These are phyloP conservation scores for Sisyra terminalis DNA, from an alignment of 2,888 invertebrate species.

Conservation along the genomic window DNA sequence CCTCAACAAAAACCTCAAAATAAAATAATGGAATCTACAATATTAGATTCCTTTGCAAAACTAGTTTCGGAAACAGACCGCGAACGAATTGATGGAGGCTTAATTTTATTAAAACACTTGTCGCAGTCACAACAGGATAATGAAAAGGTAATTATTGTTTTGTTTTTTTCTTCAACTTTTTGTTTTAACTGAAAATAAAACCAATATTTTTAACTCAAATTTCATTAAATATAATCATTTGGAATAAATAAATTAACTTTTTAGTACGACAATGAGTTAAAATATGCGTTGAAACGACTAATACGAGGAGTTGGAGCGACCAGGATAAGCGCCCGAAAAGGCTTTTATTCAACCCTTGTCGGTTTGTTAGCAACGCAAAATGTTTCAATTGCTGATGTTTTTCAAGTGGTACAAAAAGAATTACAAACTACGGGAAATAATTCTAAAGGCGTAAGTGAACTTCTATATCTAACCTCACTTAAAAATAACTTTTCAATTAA, in stretches of 20 bases:
- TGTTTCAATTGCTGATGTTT: conserved; percentile 32
- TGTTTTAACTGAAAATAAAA: conserved; percentile 13
- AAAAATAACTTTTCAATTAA: conserved; percentile 2
- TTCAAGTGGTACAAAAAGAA: conserved; percentile 44
- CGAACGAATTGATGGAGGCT: conserved; percentile 25
- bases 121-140: conserved; percentile 17
- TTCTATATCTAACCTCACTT: conserved; percentile 5
- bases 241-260: conserved; percentile 13
- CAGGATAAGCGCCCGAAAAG: conserved; percentile 40
- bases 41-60: conserved; percentile 29
- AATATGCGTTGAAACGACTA: conserved; percentile 49
- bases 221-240: conserved; percentile 30
- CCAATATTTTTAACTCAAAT: conserved; percentile 19
- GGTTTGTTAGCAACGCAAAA: conserved; percentile 33
- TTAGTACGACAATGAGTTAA: conserved; percentile 42
- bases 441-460: conserved; percentile 46
- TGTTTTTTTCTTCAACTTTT: conserved; percentile 4
- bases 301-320: conserved; percentile 58
- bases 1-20: conserved; percentile 14
- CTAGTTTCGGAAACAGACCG: conserved; percentile 24
- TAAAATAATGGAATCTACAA: conserved; percentile 21
- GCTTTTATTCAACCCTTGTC: conserved; percentile 53
- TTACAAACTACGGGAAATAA: conserved; percentile 41
- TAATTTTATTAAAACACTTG: conserved; percentile 27
- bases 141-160: conserved; percentile 23